Conservation (phyloP, 2,888 invertebrate genomes). For the Rhingia campestris region DNA sequence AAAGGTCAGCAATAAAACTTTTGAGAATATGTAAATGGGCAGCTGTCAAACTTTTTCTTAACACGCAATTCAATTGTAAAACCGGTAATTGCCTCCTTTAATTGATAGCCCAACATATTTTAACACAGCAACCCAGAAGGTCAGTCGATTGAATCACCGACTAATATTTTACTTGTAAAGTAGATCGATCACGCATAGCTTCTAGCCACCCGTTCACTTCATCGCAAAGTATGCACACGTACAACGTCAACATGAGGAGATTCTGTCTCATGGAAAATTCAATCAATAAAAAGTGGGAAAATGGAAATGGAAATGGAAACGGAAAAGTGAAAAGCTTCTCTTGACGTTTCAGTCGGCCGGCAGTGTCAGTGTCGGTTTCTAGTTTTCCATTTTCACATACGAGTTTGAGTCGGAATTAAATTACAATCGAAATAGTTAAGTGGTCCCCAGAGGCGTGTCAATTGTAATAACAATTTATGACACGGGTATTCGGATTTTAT, state of each 20-base stretch:
- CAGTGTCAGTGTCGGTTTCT: background rate
- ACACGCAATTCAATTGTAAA: conserved; percentile 36
- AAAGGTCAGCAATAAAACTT: conserved; percentile 3
- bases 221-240: background rate
- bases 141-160: background rate
- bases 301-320: background rate
- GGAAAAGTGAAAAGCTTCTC: conserved; percentile 47
- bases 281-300: conserved; percentile 32
- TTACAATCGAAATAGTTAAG: conserved; percentile 25
- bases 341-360: background rate
- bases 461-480: conserved; percentile 1
- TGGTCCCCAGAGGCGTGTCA: conserved; percentile 2
- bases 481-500: background rate
- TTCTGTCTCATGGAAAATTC: conserved; percentile 25
- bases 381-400: conserved; percentile 24
- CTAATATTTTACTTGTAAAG: conserved; percentile 20
- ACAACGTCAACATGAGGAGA: background rate
- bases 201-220: conserved; percentile 5
- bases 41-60: background rate
- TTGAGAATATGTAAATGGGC: conserved; percentile 7
- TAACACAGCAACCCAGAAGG: background rate
- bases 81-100: conserved; percentile 24
- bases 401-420: conserved; percentile 43
- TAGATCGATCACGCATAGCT: conserved; percentile 34
- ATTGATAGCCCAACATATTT: background rate